A percentile compares a stretch with the other conserved stretches of the same genome.
These are phyloP conservation scores for Nomada flava DNA, from an alignment of 2,888 invertebrate genomes.

Conservation along the genomic window DNA sequence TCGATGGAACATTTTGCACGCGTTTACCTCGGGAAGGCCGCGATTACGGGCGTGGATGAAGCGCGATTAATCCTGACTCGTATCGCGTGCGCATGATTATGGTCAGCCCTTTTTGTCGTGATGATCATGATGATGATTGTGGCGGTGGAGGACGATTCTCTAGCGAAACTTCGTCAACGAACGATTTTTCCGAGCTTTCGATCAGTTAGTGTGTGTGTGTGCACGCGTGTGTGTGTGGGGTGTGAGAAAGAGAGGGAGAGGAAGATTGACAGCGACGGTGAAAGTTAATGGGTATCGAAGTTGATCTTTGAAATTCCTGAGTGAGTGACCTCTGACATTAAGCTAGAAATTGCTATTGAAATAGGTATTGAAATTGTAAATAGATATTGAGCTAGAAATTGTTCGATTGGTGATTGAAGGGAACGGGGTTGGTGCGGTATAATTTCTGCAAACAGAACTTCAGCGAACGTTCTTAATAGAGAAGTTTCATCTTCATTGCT, in stretches of 20 bases:
- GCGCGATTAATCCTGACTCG: conserved; percentile 42
- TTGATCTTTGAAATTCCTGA: neutral
- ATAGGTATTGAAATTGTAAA: no score
- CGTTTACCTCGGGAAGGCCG: conserved; percentile 44
- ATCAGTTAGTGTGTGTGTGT: neutral
- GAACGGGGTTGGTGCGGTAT: neutral
- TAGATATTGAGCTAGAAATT: no score
- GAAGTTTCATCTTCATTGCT: neutral
- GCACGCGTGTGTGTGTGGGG: no score
- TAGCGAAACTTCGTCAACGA: neutral
- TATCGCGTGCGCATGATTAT: conserved; percentile 40
- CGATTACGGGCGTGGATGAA: conserved; percentile 31
- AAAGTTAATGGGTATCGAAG: neutral
- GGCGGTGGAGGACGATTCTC: conserved; percentile 2
- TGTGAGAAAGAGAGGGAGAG: neutral
- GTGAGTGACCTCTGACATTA: neutral
- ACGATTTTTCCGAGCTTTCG: neutral
- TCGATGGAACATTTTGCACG: conserved; percentile 34
- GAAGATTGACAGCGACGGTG: neutral
- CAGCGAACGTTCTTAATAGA: no score
- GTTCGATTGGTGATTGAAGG: neutral
- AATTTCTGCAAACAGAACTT: no score
- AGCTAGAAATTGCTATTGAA: neutral
- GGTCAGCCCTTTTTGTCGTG: conserved; percentile 13
- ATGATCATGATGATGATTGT: conserved; percentile 12